Evolutionary conservation across 2,113 vertebrate genomes (phyloP), one percentile per base, ranked within the genome.

Genomic region (Amblyornis subalaris): DNA sequence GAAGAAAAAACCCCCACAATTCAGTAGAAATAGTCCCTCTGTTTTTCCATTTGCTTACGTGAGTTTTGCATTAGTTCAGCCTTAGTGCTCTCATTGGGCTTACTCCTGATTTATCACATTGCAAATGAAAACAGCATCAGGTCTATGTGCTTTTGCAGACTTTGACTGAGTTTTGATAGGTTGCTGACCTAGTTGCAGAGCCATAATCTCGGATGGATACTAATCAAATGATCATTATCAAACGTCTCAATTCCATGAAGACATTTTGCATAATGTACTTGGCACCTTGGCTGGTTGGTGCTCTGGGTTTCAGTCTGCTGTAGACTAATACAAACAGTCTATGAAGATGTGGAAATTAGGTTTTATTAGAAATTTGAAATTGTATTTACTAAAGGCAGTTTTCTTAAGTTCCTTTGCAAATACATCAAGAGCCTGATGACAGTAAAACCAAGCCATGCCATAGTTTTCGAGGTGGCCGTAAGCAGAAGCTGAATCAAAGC

Each of bases 351-450:
- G 31, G 48, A 53, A 73, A 70, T 55, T 1, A 36, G n/a, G 6
- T 40, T 73, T 74, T 84, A 50, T 62, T 77, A 36, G n/a, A 62
- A 77, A 86, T 53, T 51, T 81, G 14, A 79, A 79, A 58, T 13
- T 62, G 15, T 57, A 19, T 62, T 89, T 88, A 57, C 50, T 60
- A 51, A 91, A 82, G 44, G 35, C 31, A n/a, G 18, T 45, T 65
- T 90, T 64, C 62, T 91, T 86, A 92, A 90, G 61, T 93, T 62
- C 53, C 38, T 94, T 94, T 58, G 40, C 48, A 94, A 94, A 95
- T 45, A 80, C 31, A 25, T 77, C 31, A 67, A 74, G 42, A 48
- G 79, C 58, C 24, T 90, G 81, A 21, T 85, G 84, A 44, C 40
- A 91, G 51, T 85, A 86, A 57, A 85, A 90, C 38, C 70, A 69